Evolutionary conservation across 2,113 vertebrate species (phyloP).

Genomic region (Macrotus californicus): DNA sequence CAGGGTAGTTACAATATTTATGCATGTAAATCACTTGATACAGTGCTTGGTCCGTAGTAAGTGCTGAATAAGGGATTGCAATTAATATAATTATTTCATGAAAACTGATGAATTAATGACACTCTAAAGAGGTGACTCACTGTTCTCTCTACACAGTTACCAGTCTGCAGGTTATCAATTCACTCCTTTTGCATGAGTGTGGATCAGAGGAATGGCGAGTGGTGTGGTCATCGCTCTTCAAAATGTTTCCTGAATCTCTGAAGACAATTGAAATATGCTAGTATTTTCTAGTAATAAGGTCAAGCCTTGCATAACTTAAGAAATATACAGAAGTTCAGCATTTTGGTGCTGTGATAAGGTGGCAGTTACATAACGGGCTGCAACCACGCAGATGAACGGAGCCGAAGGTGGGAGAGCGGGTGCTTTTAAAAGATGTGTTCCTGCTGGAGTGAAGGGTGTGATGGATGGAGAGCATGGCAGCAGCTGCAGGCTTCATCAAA

Average conservation of each 20-base stretch:
- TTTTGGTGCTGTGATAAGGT: neutral
- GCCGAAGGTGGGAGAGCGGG: neutral
- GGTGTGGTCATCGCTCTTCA: neutral
- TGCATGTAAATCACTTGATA: neutral
- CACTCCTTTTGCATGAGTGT: neutral
- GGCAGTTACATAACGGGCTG: conserved; percentile 46
- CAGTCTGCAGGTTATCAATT: neutral
- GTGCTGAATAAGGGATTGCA: neutral
- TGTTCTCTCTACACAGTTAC: neutral
- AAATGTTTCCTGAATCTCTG: neutral
- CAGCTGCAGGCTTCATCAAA: neutral
- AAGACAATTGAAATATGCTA: neutral
- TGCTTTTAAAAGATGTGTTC: neutral
- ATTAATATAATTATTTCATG: neutral
- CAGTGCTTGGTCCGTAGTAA: neutral
- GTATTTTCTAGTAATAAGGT: conserved; percentile 47
- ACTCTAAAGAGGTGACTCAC: neutral
- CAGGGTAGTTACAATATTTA: neutral
- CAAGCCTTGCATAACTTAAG: conserved; percentile 40
- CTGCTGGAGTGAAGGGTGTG: neutral
- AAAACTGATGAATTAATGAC: neutral
- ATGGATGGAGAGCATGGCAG: neutral
- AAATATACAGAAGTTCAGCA: neutral
- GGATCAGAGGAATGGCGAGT: neutral
- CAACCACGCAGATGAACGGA: neutral